phyloP scores from a whole-genome alignment of 37 sponge, comb jelly and placozoan genomes.

The Chondrosia reniformis region DNA sequence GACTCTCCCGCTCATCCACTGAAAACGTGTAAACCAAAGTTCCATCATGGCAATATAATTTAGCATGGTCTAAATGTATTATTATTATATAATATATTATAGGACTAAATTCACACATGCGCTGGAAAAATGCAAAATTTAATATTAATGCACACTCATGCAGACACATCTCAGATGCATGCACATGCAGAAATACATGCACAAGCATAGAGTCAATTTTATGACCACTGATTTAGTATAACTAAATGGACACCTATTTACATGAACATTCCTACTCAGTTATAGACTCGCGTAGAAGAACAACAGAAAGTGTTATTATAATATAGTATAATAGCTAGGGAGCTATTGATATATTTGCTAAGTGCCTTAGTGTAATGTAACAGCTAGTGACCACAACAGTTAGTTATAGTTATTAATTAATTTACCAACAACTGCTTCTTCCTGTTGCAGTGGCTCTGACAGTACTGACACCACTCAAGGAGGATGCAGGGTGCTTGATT shows the following conservation, averaged over 20 bases:
- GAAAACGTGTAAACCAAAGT: no score
- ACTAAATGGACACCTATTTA: background rate
- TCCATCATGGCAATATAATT: background rate
- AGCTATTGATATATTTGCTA: background rate
- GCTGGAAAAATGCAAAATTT: no score
- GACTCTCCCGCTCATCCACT: constrained; percentile 5
- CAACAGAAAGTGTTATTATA: background rate
- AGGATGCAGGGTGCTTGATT: background rate
- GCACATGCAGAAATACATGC: background rate
- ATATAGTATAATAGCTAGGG: background rate
- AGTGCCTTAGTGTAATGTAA: background rate
- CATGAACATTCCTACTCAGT: background rate
- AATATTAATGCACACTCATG: background rate
- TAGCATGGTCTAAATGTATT: background rate
- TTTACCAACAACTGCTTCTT: no score
- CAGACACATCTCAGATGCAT: background rate
- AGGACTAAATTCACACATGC: no score
- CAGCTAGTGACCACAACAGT: background rate
- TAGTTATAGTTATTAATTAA: background rate
- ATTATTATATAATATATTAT: no score
- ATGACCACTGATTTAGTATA: background rate
- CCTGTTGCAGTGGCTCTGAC: constrained; percentile 2
- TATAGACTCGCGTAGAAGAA: background rate
- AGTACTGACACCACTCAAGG: no score
- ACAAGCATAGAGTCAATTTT: background rate